Base-by-base conservation (phyloP, 2,113 vertebrate species). In the Amblyopsis rosae region DNA sequence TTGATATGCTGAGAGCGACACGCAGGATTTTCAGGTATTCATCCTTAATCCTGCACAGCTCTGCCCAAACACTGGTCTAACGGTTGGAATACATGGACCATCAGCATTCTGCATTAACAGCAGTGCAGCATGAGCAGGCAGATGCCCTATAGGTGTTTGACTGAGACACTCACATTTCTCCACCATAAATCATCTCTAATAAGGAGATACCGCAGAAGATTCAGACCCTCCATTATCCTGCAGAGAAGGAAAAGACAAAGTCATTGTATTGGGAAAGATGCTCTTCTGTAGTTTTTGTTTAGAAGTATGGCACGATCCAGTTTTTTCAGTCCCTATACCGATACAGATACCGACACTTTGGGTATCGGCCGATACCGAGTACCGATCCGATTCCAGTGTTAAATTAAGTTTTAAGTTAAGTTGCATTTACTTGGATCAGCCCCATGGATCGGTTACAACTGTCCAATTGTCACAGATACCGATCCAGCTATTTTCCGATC, bases 181-280 rank as follows among this genome's bases (percentile, higher is more conserved):
- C 89, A 89, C 74, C 79, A 79, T 82, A 92, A 90, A 86, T 90
- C 89, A 75, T 96, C 93, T 87, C 93, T 94, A 83, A 97, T 92
- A 19, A 98, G 61, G 47, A 99, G 88, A 74, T 95, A 98, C 62
- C 96, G 93, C 73, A 99, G 82, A 65, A 99, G 93, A 90, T 96
- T 99, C 69, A 98, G 88, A 32, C 94, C 93, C 32, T 94, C 95
- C 96, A 98, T 98, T 79, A 98, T 92, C 88, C 96, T 98, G 84
- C 69, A 26, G 62, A 79, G 17, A 67, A 17, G 75, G 45, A 76
- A 7, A 59, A 0, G 17, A 3, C 33, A 16, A 41, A 45, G n/a
- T 58, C 19, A 56, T 17, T 10, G 54, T 56, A 9, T n/a, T 54
- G 53, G 53, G n/a, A 12, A 53, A 53, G 3, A 53, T 12, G 26